phyloP scores from a whole-genome alignment of 2,888 invertebrate genomes.

The Caenorhabditis sp. region DNA sequence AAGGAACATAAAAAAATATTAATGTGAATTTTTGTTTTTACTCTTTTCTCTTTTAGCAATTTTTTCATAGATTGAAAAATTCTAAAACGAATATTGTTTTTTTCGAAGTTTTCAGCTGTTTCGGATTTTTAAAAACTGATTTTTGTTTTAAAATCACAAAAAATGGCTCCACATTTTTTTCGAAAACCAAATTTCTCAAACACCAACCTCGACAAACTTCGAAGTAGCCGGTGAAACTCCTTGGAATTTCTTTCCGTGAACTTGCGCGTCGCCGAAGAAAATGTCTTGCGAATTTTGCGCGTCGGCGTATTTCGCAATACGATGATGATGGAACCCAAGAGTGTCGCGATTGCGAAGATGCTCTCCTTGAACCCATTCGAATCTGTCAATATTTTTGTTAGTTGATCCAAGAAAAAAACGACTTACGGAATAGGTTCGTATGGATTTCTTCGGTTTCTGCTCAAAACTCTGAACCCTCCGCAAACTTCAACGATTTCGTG shows the following conservation, averaged over 20 bases:
- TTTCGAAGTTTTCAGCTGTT: too few species aligned
- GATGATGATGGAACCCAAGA: slow-evolving; percentile 51
- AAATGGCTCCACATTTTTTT: neutral
- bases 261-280: slow-evolving; percentile 48
- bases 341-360: slow-evolving; percentile 26
- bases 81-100: too few species aligned
- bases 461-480: slow-evolving; percentile 58
- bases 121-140: too few species aligned
- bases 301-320: slow-evolving; percentile 41
- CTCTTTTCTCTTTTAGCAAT: too few species aligned
- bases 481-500: slow-evolving; percentile 51
- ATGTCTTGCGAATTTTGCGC: neutral
- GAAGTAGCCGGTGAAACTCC: slow-evolving; percentile 38
- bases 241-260: slow-evolving; percentile 34
- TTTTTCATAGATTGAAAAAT: too few species aligned
- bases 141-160: too few species aligned
- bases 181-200: neutral
- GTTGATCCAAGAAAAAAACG: neutral
- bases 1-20: too few species aligned
- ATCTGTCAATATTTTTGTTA: slow-evolving; percentile 14
- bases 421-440: slow-evolving; percentile 39
- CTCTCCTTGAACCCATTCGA: slow-evolving; percentile 47
- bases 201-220: slow-evolving; percentile 23
- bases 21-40: too few species aligned
- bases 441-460: slow-evolving; percentile 37